Conservation (phyloP, 2,888 invertebrate species). For the Polietes domitor region DNA sequence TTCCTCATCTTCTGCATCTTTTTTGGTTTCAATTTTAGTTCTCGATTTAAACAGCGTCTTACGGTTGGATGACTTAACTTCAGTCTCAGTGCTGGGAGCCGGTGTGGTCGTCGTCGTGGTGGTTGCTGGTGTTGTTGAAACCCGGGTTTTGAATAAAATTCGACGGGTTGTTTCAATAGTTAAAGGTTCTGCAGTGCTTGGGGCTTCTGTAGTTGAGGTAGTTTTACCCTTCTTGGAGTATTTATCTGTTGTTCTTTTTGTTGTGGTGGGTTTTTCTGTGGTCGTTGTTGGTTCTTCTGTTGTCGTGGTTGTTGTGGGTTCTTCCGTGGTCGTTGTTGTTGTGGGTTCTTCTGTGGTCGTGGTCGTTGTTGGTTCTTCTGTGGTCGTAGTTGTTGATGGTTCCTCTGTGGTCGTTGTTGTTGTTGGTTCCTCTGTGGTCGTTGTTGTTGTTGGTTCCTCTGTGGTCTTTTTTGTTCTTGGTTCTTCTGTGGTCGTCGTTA, state of each 20-base stretch:
- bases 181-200: not conserved
- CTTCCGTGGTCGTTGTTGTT: not conserved
- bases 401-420: not conserved
- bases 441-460: not conserved
- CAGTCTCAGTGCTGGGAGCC: not conserved
- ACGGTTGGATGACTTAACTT: not conserved
- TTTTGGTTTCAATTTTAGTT: not conserved
- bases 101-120: not conserved
- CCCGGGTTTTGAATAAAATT: slow-evolving; percentile 36
- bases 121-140: slow-evolving; percentile 6
- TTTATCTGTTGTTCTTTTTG: not conserved
- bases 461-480: not conserved
- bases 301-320: not conserved
- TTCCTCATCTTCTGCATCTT: slow-evolving; percentile 15
- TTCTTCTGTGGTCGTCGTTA: not conserved
- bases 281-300: slow-evolving; percentile 18
- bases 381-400: not conserved
- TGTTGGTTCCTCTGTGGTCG: not conserved
- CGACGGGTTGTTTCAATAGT: slow-evolving; percentile 37
- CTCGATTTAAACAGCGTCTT: slow-evolving; percentile 15
- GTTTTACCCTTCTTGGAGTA: not conserved
- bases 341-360: not conserved
- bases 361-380: not conserved
- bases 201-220: not conserved
- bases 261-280: not conserved